These are phyloP conservation scores for Campaea margaritaria DNA, from an alignment of 2,888 invertebrate species.

Conservation along the genomic window DNA sequence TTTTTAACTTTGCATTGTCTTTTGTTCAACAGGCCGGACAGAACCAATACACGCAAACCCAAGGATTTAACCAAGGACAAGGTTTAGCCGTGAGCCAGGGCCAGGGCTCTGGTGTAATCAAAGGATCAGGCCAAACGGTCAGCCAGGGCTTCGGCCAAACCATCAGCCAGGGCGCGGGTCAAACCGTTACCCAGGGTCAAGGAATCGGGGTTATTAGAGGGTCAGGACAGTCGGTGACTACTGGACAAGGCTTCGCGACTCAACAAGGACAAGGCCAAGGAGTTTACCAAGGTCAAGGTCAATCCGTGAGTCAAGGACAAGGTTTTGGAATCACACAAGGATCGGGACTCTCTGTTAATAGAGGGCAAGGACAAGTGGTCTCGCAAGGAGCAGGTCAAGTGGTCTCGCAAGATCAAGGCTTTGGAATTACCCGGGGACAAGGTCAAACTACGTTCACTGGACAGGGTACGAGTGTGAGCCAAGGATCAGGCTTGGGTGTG, in stretches of 20 bases:
- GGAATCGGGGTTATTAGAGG: conserved; percentile 36
- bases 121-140: conserved; percentile 37
- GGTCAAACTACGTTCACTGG: conserved; percentile 13
- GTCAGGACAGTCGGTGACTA: conserved; percentile 35
- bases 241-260: conserved; percentile 37
- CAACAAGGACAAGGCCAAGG: conserved; percentile 35
- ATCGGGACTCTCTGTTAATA: conserved; percentile 20
- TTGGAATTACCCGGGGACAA: conserved; percentile 25
- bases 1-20: neutral
- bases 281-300: conserved; percentile 37
- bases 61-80: conserved; percentile 41
- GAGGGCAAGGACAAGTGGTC: conserved; percentile 20
- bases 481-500: conserved; percentile 35
- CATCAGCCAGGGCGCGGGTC: conserved; percentile 39
- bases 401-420: conserved; percentile 43
- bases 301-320: conserved; percentile 31
- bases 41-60: conserved; percentile 45
- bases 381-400: conserved; percentile 41
- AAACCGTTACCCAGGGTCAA: conserved; percentile 39
- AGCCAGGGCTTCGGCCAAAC: conserved; percentile 42
- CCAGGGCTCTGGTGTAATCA: conserved; percentile 36
- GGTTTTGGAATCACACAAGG: conserved; percentile 12
- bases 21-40: conserved; percentile 36
- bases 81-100: conserved; percentile 36
- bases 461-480: conserved; percentile 23